Percentiles rank a stretch among this genome's conserved stretches.
These are phyloP conservation scores for Abrostola tripartita DNA, from an alignment of 2,888 invertebrate genomes.

Conservation along the genomic window DNA sequence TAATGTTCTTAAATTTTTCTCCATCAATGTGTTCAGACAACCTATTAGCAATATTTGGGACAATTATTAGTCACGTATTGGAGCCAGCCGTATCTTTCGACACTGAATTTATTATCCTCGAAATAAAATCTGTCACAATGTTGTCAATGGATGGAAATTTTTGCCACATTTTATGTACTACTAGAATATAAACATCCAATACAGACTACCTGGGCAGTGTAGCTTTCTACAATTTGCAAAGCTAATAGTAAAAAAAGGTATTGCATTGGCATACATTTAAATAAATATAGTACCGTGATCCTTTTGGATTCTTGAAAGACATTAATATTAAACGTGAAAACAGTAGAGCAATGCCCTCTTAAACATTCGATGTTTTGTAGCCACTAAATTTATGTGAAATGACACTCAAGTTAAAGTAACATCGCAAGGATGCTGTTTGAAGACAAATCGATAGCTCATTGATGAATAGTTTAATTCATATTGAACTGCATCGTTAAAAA, in stretches of 20 bases:
- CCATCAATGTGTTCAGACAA: slow-evolving; percentile 42
- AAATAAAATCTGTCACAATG: slow-evolving; percentile 37
- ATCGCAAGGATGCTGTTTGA: no score
- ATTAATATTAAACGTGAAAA: slow-evolving; percentile 4
- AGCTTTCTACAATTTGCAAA: slow-evolving; percentile 2
- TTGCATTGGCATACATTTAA: neutral
- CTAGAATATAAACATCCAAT: neutral
- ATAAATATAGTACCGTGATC: slow-evolving; percentile 3
- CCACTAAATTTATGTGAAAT: no score
- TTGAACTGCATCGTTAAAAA: no score
- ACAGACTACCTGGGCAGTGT: neutral
- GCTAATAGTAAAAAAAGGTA: slow-evolving; percentile 1
- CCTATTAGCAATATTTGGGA: slow-evolving; percentile 37
- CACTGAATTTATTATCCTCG: slow-evolving; percentile 30
- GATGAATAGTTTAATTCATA: no score
- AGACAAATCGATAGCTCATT: no score
- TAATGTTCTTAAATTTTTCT: slow-evolving; percentile 23
- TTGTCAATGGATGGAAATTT: slow-evolving; percentile 24
- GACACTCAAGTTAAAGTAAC: no score
- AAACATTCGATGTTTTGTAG: slow-evolving; percentile 3
- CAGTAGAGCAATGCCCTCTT: slow-evolving; percentile 2
- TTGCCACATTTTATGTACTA: neutral
- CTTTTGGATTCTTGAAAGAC: neutral
- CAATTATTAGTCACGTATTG: slow-evolving; percentile 44
- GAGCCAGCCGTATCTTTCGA: slow-evolving; percentile 24